These are phyloP conservation scores for Eupithecia pulchellata DNA, from an alignment of 2,888 invertebrate genomes.

Conservation along the genomic window DNA sequence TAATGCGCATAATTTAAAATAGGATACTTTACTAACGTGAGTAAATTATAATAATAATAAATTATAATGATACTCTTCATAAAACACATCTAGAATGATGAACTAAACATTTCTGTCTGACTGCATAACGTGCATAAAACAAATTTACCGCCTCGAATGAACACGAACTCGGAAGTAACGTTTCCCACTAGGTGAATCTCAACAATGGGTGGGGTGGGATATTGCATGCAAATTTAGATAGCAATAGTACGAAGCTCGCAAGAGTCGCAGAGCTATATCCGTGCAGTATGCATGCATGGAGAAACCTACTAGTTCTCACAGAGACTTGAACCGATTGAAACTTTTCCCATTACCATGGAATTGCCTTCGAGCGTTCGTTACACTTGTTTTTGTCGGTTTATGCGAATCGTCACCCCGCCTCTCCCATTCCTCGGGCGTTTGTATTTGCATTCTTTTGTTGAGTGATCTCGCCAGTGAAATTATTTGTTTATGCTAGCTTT, in stretches of 20 bases:
- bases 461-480: slow-evolving; percentile 10
- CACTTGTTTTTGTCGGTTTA: slow-evolving; percentile 60
- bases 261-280: slow-evolving; percentile 30
- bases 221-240: slow-evolving; percentile 40
- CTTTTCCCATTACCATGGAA: slow-evolving; percentile 69
- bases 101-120: not conserved
- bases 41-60: not conserved
- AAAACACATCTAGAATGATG: not conserved
- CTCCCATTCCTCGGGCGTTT: slow-evolving; percentile 26
- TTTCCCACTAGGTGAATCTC: slow-evolving; percentile 32
- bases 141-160: slow-evolving; percentile 10
- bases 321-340: slow-evolving; percentile 64
- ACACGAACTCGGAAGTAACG: slow-evolving; percentile 24
- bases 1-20: not conserved
- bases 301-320: slow-evolving; percentile 47
- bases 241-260: slow-evolving; percentile 31
- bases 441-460: slow-evolving; percentile 26
- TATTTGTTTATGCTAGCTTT: slow-evolving; percentile 2
- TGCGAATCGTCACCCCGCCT: slow-evolving; percentile 38
- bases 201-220: slow-evolving; percentile 31
- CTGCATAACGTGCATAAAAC: not conserved
- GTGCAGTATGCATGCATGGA: slow-evolving; percentile 36
- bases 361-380: slow-evolving; percentile 57
- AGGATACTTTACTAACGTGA: not conserved
- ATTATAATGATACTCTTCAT: not conserved